A percentile compares a stretch with the other conserved stretches of the same genome.
phyloP scores from a whole-genome alignment of 2,888 invertebrate species.

The Sarcophaga rosellei region DNA sequence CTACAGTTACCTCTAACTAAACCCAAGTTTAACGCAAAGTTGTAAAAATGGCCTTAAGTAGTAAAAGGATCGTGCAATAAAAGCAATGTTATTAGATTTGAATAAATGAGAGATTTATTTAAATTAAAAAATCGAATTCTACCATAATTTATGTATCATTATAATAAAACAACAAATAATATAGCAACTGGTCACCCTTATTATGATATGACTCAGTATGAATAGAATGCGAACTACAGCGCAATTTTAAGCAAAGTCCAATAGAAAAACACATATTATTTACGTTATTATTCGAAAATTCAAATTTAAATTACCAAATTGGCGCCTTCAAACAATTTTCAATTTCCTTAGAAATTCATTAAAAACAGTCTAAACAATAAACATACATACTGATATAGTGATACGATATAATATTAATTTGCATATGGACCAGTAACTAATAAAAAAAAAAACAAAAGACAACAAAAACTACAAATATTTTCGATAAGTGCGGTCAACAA shows the following conservation, averaged over 20 bases:
- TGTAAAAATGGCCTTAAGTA: no score
- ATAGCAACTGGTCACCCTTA: slow-evolving; percentile 44
- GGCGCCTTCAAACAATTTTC: slow-evolving; percentile 36
- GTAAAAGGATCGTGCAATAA: no score
- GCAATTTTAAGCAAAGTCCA: slow-evolving; percentile 2
- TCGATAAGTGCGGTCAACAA: neutral
- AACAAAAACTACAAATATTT: slow-evolving; percentile 4
- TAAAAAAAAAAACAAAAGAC: neutral
- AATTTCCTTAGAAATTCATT: slow-evolving; percentile 39
- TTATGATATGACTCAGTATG: slow-evolving; percentile 40
- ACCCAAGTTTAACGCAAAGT: no score
- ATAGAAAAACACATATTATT: neutral
- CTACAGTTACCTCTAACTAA: no score
- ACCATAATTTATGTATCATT: no score
- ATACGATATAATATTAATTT: neutral
- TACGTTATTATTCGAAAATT: neutral
- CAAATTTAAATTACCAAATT: slow-evolving; percentile 44
- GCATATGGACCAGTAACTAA: neutral
- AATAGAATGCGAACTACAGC: slow-evolving; percentile 12
- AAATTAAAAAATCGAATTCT: no score
- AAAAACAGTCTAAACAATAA: slow-evolving; percentile 14
- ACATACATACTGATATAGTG: neutral
- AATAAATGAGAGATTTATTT: no score
- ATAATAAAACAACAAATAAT: neutral
- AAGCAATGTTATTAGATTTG: no score